phyloP scores from a whole-genome alignment of 2,888 invertebrate species.

The Halictus quadricinctus region DNA sequence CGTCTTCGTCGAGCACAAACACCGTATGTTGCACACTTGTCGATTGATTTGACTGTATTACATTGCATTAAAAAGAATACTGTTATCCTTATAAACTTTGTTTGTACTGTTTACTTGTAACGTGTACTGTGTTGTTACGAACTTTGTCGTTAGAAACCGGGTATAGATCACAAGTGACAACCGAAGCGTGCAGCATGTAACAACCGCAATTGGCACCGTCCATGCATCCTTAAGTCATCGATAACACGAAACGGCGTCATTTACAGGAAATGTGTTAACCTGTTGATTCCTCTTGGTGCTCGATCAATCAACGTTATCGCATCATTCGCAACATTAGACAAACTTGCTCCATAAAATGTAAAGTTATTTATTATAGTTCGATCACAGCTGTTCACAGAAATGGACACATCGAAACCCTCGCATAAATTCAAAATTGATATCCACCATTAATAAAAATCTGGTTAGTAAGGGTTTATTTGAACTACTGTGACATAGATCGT shows the following conservation, averaged over 20 bases:
- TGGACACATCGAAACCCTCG: not conserved
- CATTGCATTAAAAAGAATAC: no score
- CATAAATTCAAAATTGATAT: not conserved
- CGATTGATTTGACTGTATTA: no score
- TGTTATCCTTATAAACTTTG: no score
- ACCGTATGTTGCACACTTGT: not conserved
- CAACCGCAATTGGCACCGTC: not conserved
- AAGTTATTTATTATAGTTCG: not conserved
- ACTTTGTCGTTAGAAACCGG: no score
- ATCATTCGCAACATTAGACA: conserved; percentile 3
- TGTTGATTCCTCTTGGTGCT: not conserved
- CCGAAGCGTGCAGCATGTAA: not conserved
- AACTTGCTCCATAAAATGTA: not conserved
- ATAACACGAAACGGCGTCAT: not conserved
- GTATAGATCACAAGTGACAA: no score
- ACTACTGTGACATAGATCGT: no score
- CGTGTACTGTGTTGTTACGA: no score
- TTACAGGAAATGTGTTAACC: not conserved
- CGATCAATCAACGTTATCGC: conserved; percentile 7
- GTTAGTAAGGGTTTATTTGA: no score
- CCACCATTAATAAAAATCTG: not conserved
- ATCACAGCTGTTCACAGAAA: not conserved
- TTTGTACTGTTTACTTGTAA: no score
- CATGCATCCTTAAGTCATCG: not conserved
- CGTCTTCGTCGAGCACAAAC: not conserved